Percentiles rank a stretch among this genome's conserved stretches.
Evolutionary conservation across 2,113 vertebrate genomes (phyloP).

Genomic region (Lethenteron camtschaticum): DNA sequence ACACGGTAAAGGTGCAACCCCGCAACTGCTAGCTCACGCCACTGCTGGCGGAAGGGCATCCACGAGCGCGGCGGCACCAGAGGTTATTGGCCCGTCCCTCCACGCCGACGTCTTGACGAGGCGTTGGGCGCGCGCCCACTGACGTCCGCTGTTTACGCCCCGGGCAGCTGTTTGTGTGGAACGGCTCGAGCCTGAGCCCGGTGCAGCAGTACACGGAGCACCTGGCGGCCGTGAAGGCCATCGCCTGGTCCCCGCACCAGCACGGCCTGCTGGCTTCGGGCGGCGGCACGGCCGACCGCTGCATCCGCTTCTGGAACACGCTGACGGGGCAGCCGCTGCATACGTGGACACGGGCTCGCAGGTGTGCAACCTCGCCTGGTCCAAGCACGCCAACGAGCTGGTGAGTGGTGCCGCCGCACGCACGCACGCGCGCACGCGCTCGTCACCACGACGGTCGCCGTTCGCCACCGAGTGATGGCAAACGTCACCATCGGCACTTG

Average conservation of each 20-base stretch:
- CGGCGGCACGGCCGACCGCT: slow-evolving; percentile 77
- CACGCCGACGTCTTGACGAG: too few species aligned
- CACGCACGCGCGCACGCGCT: too few species aligned
- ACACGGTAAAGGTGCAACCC: too few species aligned
- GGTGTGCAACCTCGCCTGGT: slow-evolving; percentile 98
- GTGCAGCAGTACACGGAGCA: slow-evolving; percentile 96
- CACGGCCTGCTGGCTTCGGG: slow-evolving; percentile 78
- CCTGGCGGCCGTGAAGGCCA: slow-evolving; percentile 85
- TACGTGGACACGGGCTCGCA: slow-evolving; percentile 90
- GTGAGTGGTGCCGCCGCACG: slow-evolving; percentile 23
- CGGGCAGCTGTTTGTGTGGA: slow-evolving; percentile 75
- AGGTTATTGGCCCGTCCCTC: too few species aligned
- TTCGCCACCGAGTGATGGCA: too few species aligned
- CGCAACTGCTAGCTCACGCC: too few species aligned
- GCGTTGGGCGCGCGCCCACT: too few species aligned
- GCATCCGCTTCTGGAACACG: slow-evolving; percentile 98
- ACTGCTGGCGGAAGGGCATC: too few species aligned
- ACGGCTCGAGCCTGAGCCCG: slow-evolving; percentile 70
- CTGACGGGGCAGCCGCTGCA: slow-evolving; percentile 81
- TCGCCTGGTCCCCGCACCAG: slow-evolving; percentile 93
- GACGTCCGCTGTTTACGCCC: background rate
- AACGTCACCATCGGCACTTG: too few species aligned
- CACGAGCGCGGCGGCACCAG: too few species aligned
- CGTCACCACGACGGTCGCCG: too few species aligned
- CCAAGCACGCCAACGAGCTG: slow-evolving; percentile 88